Evolutionary conservation across 2,888 invertebrate genomes (phyloP).

Genomic region (Hedya salicella): DNA sequence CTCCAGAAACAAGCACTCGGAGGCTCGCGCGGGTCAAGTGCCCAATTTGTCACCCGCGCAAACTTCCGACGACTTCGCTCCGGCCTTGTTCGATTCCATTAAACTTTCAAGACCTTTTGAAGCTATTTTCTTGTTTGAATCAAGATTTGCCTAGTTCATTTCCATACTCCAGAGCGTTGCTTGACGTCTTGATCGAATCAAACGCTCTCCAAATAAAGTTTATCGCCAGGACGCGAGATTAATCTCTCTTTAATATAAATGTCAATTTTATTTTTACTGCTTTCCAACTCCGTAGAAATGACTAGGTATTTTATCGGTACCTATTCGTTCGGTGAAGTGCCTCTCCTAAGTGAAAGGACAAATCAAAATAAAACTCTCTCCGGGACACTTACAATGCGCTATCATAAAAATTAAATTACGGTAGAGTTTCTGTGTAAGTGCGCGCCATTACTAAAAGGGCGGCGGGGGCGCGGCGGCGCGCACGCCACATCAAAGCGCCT

Average conservation of each 20-base stretch:
- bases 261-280: slow-evolving; percentile 7
- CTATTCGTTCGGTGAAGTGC: slow-evolving; percentile 49
- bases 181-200: slow-evolving; percentile 28
- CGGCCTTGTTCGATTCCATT: slow-evolving; percentile 83
- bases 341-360: slow-evolving; percentile 59
- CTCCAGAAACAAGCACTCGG: slow-evolving; percentile 80
- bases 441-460: slow-evolving; percentile 77
- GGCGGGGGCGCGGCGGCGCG: slow-evolving; percentile 55
- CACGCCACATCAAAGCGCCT: slow-evolving; percentile 79
- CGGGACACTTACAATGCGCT: slow-evolving; percentile 79
- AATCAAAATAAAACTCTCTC: slow-evolving; percentile 72
- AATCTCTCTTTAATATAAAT: slow-evolving; percentile 16
- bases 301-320: slow-evolving; percentile 26
- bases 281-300: slow-evolving; percentile 26
- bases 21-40: slow-evolving; percentile 83
- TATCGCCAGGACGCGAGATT: slow-evolving; percentile 6
- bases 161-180: slow-evolving; percentile 51
- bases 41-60: slow-evolving; percentile 84
- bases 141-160: slow-evolving; percentile 81
- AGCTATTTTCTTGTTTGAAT: slow-evolving; percentile 82
- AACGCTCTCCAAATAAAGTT: slow-evolving; percentile 29
- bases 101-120: slow-evolving; percentile 84
- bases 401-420: slow-evolving; percentile 84
- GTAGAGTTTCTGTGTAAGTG: slow-evolving; percentile 80
- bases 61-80: slow-evolving; percentile 79